These are phyloP conservation scores for Euura lappo DNA, from an alignment of 1,140 invertebrate species.

Conservation along the genomic window DNA sequence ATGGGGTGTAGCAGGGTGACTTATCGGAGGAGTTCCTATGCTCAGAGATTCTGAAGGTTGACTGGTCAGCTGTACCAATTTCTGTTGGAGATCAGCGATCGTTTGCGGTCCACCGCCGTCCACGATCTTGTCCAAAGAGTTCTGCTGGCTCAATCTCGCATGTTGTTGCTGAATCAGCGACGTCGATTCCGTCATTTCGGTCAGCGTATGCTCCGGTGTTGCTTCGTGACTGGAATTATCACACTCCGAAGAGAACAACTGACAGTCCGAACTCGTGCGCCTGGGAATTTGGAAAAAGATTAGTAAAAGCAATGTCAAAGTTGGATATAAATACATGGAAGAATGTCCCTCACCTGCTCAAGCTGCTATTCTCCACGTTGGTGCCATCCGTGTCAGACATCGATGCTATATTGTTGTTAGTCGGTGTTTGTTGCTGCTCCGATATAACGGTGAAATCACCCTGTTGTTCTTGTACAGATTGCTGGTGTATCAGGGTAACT, in stretches of 20 bases:
- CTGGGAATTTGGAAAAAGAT: slow-evolving; percentile 29
- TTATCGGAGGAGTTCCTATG: slow-evolving; percentile 57
- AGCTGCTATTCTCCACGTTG: slow-evolving; percentile 41
- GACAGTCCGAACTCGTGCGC: slow-evolving; percentile 51
- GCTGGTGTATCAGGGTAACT: slow-evolving; percentile 8
- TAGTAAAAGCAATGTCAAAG: neutral
- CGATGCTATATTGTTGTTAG: slow-evolving; percentile 10
- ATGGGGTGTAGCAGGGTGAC: slow-evolving; percentile 67
- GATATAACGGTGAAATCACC: neutral
- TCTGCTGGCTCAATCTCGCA: slow-evolving; percentile 61
- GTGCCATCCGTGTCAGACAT: slow-evolving; percentile 39
- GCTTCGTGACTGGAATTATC: slow-evolving; percentile 56
- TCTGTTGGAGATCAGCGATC: slow-evolving; percentile 64
- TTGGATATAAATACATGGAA: slow-evolving; percentile 5
- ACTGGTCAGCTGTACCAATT: slow-evolving; percentile 62
- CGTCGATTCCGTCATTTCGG: slow-evolving; percentile 42
- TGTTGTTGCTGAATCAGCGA: slow-evolving; percentile 34
- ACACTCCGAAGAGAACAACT: slow-evolving; percentile 51
- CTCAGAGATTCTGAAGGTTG: slow-evolving; percentile 61
- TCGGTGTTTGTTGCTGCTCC: slow-evolving; percentile 14
- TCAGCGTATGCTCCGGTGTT: slow-evolving; percentile 55
- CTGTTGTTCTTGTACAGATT: neutral
- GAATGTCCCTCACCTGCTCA: slow-evolving; percentile 37
- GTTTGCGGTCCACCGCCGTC: slow-evolving; percentile 58
- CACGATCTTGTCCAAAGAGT: slow-evolving; percentile 58